Base-by-base conservation (phyloP, 2,888 invertebrate species). In the Teinopalpus imperialis region DNA sequence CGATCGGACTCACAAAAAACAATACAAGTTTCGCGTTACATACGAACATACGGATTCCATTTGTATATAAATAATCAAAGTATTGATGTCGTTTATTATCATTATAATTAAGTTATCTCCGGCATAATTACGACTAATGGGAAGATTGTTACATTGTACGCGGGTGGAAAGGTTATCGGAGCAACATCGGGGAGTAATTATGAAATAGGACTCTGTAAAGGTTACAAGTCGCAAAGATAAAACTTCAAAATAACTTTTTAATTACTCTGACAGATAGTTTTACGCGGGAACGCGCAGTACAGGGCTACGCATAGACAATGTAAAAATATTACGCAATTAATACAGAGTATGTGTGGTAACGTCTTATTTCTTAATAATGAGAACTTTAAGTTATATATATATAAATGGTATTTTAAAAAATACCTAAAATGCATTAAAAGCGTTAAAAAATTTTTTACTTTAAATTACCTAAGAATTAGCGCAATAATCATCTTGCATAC, bases 101-200 rank as follows among this genome's bases (percentile, higher is more conserved):
- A 46, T 52, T 49, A 58, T 74, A 80, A 81, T 80, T 81, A 79
- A 63, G 63, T 69, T 82, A 82, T 81, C 75, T 52, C 30, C 32
- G 48, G 54, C 63, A 67, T 83, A 85, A 86, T 85, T 85, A 83
- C 74, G 67, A 62, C 80, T 83, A 86, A 86, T 85, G 71, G 61
- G 43, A 34, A 51, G 80, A 81, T 81, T 69, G 72, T 59, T 53
- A 85, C 86, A 72, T 54, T 72, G 85, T 85, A 48, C 37, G 48
- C 37, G 53, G 52, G 39, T 50, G 26, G 1, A 20, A 37, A 59
- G 66, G 67, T 54, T 70, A 69, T 72, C 71, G 31, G 49, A n/a
- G 14, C 26, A 43, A 24, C 36, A 34, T 14, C 41, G 39, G n/a
- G 16, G 18, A 50, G 57, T 59, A 65, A 69, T 71, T 67, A 69